Base-by-base conservation (phyloP, 2,797 vertebrate genomes). In the Sylvilagus floridanus region DNA sequence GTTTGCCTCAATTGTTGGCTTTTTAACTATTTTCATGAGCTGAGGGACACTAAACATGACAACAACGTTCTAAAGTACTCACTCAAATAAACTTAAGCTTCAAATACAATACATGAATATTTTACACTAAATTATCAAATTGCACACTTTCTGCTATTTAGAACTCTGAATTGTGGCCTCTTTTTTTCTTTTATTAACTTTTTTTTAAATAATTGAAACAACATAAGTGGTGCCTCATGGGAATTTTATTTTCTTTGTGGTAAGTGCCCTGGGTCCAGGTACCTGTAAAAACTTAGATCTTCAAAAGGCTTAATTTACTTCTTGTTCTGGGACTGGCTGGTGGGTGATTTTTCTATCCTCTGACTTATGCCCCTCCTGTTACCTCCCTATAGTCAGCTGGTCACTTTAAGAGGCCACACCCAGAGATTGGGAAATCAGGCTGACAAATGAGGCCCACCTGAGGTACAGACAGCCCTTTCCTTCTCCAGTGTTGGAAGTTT, bases 51-150 rank as follows among this genome's bases (percentile, higher is more conserved):
- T 79, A 85, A 87, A 82, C 85, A 86, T 63, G 62, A 85, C 52
- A 90, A 28, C 16, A 81, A 72, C 11, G 69, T 22, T 71, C 90
- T 81, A 32, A 88, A 79, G 32, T 78, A 65, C 16, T 78, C 32
- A 62, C 21, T 91, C 76, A 87, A 94, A 86, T 85, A 83, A 94
- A 57, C 7, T 72, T 93, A 84, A 92, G 91, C 19, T 76, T 85
- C 78, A 95, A 96, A 84, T 84, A 54, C 8, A 83, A 65, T 84
- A 10, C 50, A 75, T 71, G 62, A 69, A 60, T 16, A 69, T 68
- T 72, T 86, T 78, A 69, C 75, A 88, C 22, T 68, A 57, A 79
- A 79, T 76, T 73, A 83, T 69, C 7, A 87, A 82, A 69, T 87
- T 69, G 54, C 6, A 62, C 14, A 79, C 9, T 78, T 89, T 10